Percentiles rank a stretch among this genome's conserved stretches.
Evolutionary conservation across 2,888 invertebrate genomes (phyloP).

Genomic region (Drosophila diplacantha): DNA sequence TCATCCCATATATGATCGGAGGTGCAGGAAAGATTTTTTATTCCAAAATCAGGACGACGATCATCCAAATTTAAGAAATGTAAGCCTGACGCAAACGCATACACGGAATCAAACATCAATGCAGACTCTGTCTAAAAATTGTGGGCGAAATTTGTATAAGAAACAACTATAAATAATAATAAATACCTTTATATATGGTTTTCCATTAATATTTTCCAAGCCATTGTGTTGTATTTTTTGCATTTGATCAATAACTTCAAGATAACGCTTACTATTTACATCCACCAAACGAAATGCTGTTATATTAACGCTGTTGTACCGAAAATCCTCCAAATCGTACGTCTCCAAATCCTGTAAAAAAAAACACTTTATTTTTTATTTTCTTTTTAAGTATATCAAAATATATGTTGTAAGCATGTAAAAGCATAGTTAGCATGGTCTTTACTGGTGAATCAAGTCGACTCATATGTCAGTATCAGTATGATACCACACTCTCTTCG

Average conservation of each 20-base stretch:
- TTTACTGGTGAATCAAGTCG: too few species aligned
- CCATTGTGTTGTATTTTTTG: slow-evolving; percentile 92
- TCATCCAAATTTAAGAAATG: slow-evolving; percentile 82
- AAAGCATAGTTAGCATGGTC: too few species aligned
- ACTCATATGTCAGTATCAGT: too few species aligned
- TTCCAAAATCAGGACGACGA: slow-evolving; percentile 82
- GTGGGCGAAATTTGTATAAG: neutral
- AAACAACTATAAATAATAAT: neutral
- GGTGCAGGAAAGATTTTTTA: slow-evolving; percentile 90
- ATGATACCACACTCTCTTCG: too few species aligned
- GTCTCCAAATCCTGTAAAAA: slow-evolving; percentile 88
- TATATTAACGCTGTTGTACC: slow-evolving; percentile 95
- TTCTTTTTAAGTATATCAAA: too few species aligned
- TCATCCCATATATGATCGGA: slow-evolving; percentile 87
- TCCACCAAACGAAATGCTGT: slow-evolving; percentile 95
- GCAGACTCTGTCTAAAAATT: slow-evolving; percentile 88
- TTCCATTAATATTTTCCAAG: slow-evolving; percentile 83
- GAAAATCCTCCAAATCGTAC: slow-evolving; percentile 92
- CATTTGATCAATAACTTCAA: slow-evolving; percentile 88
- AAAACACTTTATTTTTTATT: neutral
- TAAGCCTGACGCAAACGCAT: slow-evolving; percentile 87
- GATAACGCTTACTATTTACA: slow-evolving; percentile 85
- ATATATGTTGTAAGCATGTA: too few species aligned
- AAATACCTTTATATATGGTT: slow-evolving; percentile 83
- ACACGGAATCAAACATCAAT: slow-evolving; percentile 90